Evolutionary conservation across 2,888 invertebrate genomes (phyloP), one percentile per base, ranked within the genome.

Genomic region (Pseudeuparius sepicola): DNA sequence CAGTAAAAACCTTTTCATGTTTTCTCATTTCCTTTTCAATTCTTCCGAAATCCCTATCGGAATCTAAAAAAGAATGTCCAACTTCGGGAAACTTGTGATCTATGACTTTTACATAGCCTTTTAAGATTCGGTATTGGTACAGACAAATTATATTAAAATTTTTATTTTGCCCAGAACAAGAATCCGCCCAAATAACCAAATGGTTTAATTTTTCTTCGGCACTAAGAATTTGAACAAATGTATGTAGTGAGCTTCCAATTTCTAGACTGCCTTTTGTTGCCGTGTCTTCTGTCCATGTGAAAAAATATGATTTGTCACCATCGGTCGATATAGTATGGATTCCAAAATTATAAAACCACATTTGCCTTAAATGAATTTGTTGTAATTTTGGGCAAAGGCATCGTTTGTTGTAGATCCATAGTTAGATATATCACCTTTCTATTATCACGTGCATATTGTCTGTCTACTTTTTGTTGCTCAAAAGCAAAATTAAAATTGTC

Each of bases 241-340:
- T 34, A 3, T n/a, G 10, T 13, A 40, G 15, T 4, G 17, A 40
- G 17, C 35, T 37, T 15, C 16, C 24, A 24, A 32, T 18, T 35
- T 35, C 35, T 7, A 23, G 13, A 16, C 24, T 27, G 12, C 34
- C 40, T 14, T 25, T 24, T 5, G 12, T 14, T 4, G 34, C 31
- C 14, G 31, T 23, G 29, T 45, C 44, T 43, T 55, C 53, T 15
- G 47, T 46, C 54, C 54, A 55, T 7, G 31, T 43, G 16, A 32
- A 38, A 17, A 43, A 44, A 24, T 27, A 32, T 14, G 29, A 10
- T 14, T 34, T 34, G 15, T 25, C 6, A 24, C 16, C 35, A 4
- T 18, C 7, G 2, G 14, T 23, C 9, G 40, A 36, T 5, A 42
- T 18, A 6, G 12, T 23, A 27, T 47, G 46, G 4, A 46, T 42